These are phyloP conservation scores for Sinocyclocheilus grahami DNA, from an alignment of 2,113 vertebrate species.

Conservation along the genomic window DNA sequence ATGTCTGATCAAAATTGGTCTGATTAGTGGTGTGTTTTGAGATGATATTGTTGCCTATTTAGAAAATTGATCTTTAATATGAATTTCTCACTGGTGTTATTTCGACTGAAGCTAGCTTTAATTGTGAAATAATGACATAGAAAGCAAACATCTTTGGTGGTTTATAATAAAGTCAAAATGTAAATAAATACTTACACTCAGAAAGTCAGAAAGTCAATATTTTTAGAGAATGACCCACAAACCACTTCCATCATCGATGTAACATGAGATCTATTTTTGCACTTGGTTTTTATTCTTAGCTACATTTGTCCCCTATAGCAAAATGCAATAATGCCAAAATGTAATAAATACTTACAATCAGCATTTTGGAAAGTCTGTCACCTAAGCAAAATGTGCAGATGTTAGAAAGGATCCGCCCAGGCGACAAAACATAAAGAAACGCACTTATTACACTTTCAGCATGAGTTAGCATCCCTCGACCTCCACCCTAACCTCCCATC, in stretches of 20 bases:
- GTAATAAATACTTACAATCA: no score
- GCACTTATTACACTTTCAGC: background rate
- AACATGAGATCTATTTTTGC: background rate
- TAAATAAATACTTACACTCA: background rate
- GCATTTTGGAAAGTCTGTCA: background rate
- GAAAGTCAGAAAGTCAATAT: background rate
- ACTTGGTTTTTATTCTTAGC: background rate
- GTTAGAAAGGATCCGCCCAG: background rate
- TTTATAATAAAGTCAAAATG: background rate
- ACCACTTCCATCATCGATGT: background rate
- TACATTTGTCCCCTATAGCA: background rate
- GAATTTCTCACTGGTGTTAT: no score
- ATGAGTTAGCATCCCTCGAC: background rate
- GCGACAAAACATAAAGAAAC: background rate
- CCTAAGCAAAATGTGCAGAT: background rate
- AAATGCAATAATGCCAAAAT: no score
- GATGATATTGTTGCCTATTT: background rate
- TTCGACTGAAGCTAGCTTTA: no score
- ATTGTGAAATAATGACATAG: background rate
- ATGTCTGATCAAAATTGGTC: background rate
- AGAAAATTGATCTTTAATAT: no score
- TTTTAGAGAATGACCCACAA: background rate
- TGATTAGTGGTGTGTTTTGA: background rate
- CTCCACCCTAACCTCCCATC: background rate
- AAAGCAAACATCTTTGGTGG: background rate